A percentile compares a stretch with the other conserved stretches of the same genome.
These are phyloP conservation scores for Amorpha juglandis DNA, from an alignment of 2,888 invertebrate species.

Conservation along the genomic window DNA sequence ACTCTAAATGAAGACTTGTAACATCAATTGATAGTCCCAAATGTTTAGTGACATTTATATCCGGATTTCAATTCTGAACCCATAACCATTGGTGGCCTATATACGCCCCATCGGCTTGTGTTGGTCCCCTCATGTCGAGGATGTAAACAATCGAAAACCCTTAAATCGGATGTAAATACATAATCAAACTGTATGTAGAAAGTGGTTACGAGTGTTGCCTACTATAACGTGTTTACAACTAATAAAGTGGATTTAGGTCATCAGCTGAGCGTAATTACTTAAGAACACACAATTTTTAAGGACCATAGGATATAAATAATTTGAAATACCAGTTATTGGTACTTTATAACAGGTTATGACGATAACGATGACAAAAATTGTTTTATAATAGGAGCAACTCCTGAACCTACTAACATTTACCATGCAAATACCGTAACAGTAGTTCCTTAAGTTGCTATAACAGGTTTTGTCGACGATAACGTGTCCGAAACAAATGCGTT, in stretches of 20 bases:
- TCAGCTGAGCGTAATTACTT: slow-evolving; percentile 20
- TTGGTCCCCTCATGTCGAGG: not conserved
- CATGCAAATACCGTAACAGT: not conserved
- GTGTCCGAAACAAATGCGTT: slow-evolving; percentile 15
- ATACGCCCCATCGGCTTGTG: not conserved
- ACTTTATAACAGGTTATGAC: not conserved
- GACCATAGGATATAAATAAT: not conserved
- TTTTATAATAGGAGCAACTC: not conserved
- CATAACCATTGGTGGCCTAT: not conserved
- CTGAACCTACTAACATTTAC: not conserved
- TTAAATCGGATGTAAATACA: slow-evolving; percentile 17
- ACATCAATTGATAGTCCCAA: not conserved
- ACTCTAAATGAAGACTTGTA: not conserved
- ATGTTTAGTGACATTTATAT: not conserved
- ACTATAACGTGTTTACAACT: slow-evolving; percentile 30
- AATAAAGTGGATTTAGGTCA: slow-evolving; percentile 31
- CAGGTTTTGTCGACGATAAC: slow-evolving; percentile 12
- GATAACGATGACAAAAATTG: not conserved
- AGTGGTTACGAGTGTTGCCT: slow-evolving; percentile 31
- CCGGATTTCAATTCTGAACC: not conserved
- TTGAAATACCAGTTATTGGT: not conserved
- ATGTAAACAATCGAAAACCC: slow-evolving; percentile 4
- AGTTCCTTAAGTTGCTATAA: slow-evolving; percentile 14
- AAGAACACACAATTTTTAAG: slow-evolving; percentile 7
- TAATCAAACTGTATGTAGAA: slow-evolving; percentile 25